Percentiles rank a stretch among this genome's conserved stretches.
Conservation (phyloP, 30 jellyfish, hydroid and myxozoan genomes). For the Sanderia malayensis region DNA sequence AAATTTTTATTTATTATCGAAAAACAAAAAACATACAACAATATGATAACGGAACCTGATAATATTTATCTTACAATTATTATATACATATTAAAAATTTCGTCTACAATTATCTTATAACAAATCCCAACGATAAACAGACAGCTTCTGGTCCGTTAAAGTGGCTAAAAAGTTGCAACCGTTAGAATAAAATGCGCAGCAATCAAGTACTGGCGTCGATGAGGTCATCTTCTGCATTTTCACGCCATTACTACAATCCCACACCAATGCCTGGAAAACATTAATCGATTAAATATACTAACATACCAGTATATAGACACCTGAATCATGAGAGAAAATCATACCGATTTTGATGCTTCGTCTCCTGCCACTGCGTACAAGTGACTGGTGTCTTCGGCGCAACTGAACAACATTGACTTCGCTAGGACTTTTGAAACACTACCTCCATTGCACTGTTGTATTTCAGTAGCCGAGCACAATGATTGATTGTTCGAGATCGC, state of each 20-base stretch:
- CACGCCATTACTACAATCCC: constrained; percentile 79
- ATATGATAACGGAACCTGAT: no score
- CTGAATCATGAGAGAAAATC: neutral
- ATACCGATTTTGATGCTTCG: constrained; percentile 86
- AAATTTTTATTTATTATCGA: no score
- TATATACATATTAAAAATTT: no score
- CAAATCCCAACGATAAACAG: constrained; percentile 58
- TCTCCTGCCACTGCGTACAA: constrained; percentile 87
- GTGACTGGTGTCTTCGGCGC: constrained; percentile 39
- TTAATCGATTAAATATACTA: neutral
- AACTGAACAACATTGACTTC: constrained; percentile 68
- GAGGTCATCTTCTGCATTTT: constrained; percentile 64
- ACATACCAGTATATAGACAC: neutral
- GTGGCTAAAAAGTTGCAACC: constrained; percentile 59
- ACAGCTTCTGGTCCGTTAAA: constrained; percentile 65
- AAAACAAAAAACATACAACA: no score
- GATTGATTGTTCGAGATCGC: constrained; percentile 28
- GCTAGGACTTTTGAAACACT: constrained; percentile 69
- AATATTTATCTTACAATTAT: no score
- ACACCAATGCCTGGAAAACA: constrained; percentile 49
- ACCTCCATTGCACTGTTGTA: constrained; percentile 77
- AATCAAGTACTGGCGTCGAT: constrained; percentile 63
- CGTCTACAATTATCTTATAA: no score
- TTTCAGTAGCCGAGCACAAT: constrained; percentile 28
- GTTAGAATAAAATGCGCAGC: constrained; percentile 47